Evolutionary conservation across 2,113 vertebrate species (phyloP), one percentile per base, ranked within the genome.

Genomic region (Rhagologus leucostigma): DNA sequence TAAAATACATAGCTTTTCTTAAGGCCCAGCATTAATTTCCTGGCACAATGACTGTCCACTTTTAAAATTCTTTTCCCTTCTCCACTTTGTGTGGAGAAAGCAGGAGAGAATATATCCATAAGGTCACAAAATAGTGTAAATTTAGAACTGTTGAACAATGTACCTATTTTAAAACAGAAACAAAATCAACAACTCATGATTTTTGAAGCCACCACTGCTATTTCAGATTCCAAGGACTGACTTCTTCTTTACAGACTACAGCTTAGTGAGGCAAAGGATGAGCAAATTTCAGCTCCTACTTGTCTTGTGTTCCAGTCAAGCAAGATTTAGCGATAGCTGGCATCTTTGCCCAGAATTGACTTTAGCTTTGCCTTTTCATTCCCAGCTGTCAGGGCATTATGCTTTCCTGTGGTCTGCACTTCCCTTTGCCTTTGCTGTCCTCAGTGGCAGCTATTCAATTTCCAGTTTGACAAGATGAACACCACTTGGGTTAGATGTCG

Each of bases 401-500:
- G 13, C 35, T 79, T 88, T 79, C 46, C 33, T 73, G 13, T 76
- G 22, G 9, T 16, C 42, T 20, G 6, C 32, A 42, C 35, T 52
- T 63, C 75, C 44, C 39, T 64, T 75, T 64, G 42, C 55, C 39
- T 92, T 83, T 89, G 49, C 41, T 53, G n/a, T 83, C 10, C 22
- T 91, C 26, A 19, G 32, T 24, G 63, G 23, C 55, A 41, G 55
- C 59, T 83, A 3, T 86, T 89, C 27, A 18, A 2, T 74, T 90
- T 77, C 63, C 46, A 37, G 2, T 57, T 60, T 76, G 91, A 90
- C 33, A 47, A 52, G 65, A 39, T 60, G 74, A 92, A 10, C 52
- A 35, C 11, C 26, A 9, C 42, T 47, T 75, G 16, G 24, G 33
- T 85, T 71, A 39, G 56, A 3, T 79, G n/a, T 42, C 0, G 0